Conservation (phyloP, 1,140 invertebrate genomes). For the Tetramorium parvispinum region DNA sequence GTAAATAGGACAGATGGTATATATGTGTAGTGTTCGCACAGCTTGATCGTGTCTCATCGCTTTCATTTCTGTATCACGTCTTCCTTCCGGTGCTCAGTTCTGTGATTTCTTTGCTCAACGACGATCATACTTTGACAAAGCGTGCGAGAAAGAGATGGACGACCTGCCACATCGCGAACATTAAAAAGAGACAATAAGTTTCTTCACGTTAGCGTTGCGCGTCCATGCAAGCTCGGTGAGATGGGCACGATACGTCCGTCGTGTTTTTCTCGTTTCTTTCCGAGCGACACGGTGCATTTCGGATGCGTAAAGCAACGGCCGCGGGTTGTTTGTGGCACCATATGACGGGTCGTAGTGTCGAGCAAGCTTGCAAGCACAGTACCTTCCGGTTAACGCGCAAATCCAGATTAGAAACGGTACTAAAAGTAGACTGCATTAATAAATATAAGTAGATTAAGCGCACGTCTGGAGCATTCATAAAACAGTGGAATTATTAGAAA, state of each 20-base stretch:
- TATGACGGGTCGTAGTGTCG: constrained; percentile 28
- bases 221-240: constrained; percentile 3
- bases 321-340: constrained; percentile 36
- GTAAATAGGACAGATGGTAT: constrained; percentile 24
- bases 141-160: constrained; percentile 22
- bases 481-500: not conserved
- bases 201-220: constrained; percentile 18
- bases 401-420: not conserved
- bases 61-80: constrained; percentile 36
- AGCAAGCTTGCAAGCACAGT: constrained; percentile 1
- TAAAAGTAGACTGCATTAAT: constrained; percentile 8
- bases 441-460: not conserved
- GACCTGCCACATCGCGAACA: constrained; percentile 34
- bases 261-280: constrained; percentile 56
- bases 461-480: not conserved
- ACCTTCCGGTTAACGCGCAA: constrained; percentile 29
- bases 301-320: constrained; percentile 39
- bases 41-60: constrained; percentile 24
- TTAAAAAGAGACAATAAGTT: constrained; percentile 54
- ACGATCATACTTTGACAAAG: constrained; percentile 9
- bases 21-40: not conserved
- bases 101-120: constrained; percentile 41
- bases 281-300: constrained; percentile 41
- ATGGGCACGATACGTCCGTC: constrained; percentile 4
- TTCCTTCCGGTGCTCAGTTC: not conserved